Conservation (phyloP, 2,113 vertebrate species). For the Platysteira castanea region DNA sequence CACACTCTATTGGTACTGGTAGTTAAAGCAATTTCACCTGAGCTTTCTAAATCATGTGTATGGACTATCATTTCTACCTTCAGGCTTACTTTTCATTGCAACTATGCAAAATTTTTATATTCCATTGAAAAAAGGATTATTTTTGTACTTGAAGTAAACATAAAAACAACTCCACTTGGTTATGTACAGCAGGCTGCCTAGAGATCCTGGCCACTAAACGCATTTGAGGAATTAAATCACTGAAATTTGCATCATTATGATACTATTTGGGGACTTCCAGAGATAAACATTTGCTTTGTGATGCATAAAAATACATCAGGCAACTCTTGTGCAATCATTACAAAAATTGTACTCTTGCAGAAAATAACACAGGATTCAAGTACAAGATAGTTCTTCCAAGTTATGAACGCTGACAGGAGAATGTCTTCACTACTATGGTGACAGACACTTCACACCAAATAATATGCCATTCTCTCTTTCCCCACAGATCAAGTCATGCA, state of each 20-base stretch:
- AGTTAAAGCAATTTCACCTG: neutral
- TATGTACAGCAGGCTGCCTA: neutral
- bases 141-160: neutral
- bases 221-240: neutral
- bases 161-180: neutral
- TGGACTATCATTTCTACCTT: neutral
- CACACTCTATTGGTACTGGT: neutral
- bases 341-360: neutral
- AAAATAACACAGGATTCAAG: neutral
- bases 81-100: neutral
- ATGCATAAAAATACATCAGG: neutral
- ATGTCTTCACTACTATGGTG: neutral
- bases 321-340: neutral
- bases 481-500: neutral
- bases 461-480: neutral
- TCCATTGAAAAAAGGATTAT: neutral
- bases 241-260: neutral
- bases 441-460: neutral
- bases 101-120: neutral
- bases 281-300: neutral
- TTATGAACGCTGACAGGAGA: neutral
- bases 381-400: accelerated
- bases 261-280: neutral
- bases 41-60: neutral
- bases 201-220: neutral